Conservation (phyloP, 2,113 vertebrate genomes). For the Grallaria varia region DNA sequence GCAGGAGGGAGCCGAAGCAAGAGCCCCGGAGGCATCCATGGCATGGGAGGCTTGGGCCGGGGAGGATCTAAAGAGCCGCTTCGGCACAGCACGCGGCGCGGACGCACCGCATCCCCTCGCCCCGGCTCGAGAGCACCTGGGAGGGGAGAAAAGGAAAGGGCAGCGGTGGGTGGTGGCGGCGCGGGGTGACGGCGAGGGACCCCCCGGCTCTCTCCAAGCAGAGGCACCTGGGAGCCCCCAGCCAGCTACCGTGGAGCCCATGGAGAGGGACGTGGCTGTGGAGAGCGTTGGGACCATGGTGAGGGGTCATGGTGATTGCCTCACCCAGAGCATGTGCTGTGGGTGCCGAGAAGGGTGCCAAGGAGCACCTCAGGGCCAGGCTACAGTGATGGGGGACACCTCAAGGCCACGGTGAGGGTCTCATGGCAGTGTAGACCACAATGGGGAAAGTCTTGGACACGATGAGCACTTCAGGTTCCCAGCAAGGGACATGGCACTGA, state of each 20-base stretch:
- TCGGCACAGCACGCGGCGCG: conserved; percentile 27
- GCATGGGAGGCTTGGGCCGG: conserved; percentile 36
- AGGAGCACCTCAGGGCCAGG: not conserved
- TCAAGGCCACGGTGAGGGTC: not conserved
- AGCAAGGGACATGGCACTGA: not conserved
- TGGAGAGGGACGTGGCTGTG: not conserved
- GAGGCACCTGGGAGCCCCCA: not conserved
- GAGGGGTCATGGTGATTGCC: accelerated
- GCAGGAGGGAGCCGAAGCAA: conserved; percentile 57
- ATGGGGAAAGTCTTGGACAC: not conserved
- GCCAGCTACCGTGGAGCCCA: not conserved
- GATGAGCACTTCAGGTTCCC: not conserved
- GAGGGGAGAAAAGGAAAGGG: conserved; percentile 51
- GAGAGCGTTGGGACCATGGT: accelerated
- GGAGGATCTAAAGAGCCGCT: conserved; percentile 44
- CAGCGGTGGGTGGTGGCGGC: conserved; percentile 33
- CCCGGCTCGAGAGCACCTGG: conserved; percentile 52
- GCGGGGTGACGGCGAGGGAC: not conserved
- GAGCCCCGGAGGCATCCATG: conserved; percentile 47
- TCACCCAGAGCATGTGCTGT: accelerated
- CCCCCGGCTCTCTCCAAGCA: not conserved
- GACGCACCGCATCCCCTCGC: conserved; percentile 52
- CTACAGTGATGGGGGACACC: not conserved
- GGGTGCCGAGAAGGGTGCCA: not conserved
- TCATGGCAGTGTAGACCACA: accelerated